Percentiles rank a stretch among this genome's conserved stretches.
Conservation (phyloP, 2,888 invertebrate species). For the Anticlea derivata region DNA sequence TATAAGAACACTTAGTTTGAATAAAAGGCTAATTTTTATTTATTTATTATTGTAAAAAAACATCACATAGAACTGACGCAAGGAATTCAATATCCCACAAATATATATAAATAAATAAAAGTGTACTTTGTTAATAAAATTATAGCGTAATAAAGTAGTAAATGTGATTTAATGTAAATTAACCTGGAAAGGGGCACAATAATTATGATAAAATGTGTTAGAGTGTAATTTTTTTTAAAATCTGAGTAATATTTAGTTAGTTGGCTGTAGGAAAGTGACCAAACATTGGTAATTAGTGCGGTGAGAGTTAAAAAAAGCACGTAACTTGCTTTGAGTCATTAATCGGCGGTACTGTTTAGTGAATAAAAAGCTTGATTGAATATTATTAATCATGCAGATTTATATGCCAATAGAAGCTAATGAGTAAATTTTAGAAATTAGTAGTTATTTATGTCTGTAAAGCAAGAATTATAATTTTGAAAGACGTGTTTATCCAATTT, state of each 20-base stretch:
- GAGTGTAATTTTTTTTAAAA: neutral
- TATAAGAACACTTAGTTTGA: too few species aligned
- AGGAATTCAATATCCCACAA: too few species aligned
- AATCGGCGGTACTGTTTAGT: slow-evolving; percentile 21
- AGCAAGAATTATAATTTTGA: slow-evolving; percentile 22
- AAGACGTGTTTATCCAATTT: neutral
- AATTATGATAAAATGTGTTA: neutral
- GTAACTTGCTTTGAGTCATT: slow-evolving; percentile 22
- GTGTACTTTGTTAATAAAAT: too few species aligned
- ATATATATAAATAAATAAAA: too few species aligned
- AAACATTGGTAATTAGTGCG: slow-evolving; percentile 20
- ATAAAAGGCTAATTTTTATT: too few species aligned
- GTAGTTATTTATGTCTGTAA: slow-evolving; percentile 19
- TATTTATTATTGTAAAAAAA: too few species aligned
- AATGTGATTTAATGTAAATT: too few species aligned
- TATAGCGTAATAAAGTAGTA: too few species aligned
- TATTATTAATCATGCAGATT: slow-evolving; percentile 45
- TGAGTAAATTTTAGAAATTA: slow-evolving; percentile 27
- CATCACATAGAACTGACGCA: too few species aligned
- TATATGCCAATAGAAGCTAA: slow-evolving; percentile 42
- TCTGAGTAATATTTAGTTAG: slow-evolving; percentile 1
- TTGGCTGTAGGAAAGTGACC: slow-evolving; percentile 6
- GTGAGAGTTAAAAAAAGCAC: slow-evolving; percentile 13
- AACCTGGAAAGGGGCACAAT: neutral
- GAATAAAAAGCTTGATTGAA: slow-evolving; percentile 25